Evolutionary conservation across 2,113 vertebrate species (phyloP).

Genomic region (Psephotus haematonotus): DNA sequence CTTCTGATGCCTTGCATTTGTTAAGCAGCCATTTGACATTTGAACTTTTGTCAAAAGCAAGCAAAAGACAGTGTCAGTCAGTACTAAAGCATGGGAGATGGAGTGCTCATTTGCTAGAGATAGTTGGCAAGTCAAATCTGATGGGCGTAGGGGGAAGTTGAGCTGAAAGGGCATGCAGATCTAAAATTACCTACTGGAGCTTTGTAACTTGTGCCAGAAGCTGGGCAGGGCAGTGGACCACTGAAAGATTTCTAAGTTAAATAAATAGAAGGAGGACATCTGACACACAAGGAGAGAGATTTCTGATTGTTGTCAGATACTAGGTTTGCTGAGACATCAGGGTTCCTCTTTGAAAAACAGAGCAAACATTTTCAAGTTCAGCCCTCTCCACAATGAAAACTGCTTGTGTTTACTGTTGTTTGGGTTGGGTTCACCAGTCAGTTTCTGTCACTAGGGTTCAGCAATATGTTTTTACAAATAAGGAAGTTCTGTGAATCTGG

Average conservation of each 20-base stretch:
- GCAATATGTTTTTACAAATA: not conserved
- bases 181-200: not conserved
- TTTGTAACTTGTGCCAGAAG: not conserved
- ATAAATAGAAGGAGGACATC: not conserved
- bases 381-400: not conserved
- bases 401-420: not conserved
- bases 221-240: not conserved
- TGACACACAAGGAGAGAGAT: not conserved
- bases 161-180: not conserved
- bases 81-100: not conserved
- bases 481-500: not conserved
- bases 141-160: not conserved
- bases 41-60: not conserved
- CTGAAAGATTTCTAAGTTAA: not conserved
- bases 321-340: not conserved
- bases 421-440: not conserved
- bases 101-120: not conserved
- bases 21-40: not conserved
- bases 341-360: not conserved
- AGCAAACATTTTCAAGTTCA: not conserved
- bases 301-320: not conserved
- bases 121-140: not conserved
- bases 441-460: not conserved
- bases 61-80: not conserved
- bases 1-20: not conserved